These are phyloP conservation scores for Drosophila eohydei DNA, from an alignment of 2,888 invertebrate genomes.

Conservation along the genomic window DNA sequence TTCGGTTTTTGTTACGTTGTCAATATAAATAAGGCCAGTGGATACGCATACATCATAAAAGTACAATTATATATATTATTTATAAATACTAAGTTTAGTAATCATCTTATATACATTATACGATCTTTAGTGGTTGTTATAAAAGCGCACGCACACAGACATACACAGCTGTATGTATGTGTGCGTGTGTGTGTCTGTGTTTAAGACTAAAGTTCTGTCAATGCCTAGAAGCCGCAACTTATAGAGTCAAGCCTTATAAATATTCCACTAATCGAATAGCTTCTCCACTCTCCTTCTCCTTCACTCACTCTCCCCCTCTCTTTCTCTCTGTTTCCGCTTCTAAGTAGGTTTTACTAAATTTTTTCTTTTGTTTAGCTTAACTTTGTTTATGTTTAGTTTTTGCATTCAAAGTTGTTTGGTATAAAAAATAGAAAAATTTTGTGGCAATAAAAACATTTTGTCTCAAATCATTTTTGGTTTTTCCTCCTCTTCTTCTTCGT, in stretches of 20 bases:
- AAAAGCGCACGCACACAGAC: slow-evolving; percentile 33
- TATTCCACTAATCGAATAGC: slow-evolving; percentile 24
- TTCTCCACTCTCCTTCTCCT: not conserved
- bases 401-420: slow-evolving; percentile 76
- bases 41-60: slow-evolving; percentile 83
- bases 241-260: slow-evolving; percentile 59
- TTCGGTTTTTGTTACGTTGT: slow-evolving; percentile 44
- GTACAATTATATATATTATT: slow-evolving; percentile 65
- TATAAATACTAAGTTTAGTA: slow-evolving; percentile 47
- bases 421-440: slow-evolving; percentile 84
- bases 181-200: slow-evolving; percentile 8
- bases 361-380: slow-evolving; percentile 11
- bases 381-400: slow-evolving; percentile 38
- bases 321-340: not conserved
- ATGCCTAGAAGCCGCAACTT: slow-evolving; percentile 69
- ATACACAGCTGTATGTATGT: slow-evolving; percentile 2
- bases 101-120: slow-evolving; percentile 46
- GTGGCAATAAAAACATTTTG: slow-evolving; percentile 74
- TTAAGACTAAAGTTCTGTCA: slow-evolving; percentile 47
- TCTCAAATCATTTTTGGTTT: slow-evolving; percentile 48
- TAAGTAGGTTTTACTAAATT: slow-evolving; percentile 21
- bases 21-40: slow-evolving; percentile 84
- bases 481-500: slow-evolving; percentile 14
- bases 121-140: slow-evolving; percentile 47
- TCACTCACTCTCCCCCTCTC: not conserved